phyloP scores from a whole-genome alignment of 1,140 invertebrate genomes.

The Sycobia sp. region DNA sequence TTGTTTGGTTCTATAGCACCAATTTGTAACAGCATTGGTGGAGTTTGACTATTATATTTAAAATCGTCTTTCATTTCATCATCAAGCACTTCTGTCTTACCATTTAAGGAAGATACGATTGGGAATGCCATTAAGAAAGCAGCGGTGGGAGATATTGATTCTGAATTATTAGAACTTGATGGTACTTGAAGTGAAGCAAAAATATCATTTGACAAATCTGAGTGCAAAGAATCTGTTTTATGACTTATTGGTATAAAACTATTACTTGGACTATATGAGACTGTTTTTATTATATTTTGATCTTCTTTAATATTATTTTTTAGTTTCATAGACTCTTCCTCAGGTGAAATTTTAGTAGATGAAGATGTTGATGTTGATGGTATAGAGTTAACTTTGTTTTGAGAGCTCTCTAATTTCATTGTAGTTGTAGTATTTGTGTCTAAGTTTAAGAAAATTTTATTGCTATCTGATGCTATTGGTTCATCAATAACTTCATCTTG shows the following conservation, averaged over 20 bases:
- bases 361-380: conserved; percentile 3
- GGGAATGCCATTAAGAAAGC: conserved; percentile 79
- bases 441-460: conserved; percentile 58
- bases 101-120: conserved; percentile 67
- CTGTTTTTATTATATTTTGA: conserved; percentile 55
- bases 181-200: conserved; percentile 72
- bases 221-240: conserved; percentile 65
- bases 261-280: conserved; percentile 60
- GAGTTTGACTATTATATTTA: conserved; percentile 63
- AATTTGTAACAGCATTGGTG: conserved; percentile 68
- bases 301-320: conserved; percentile 46
- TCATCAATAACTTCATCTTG: conserved; percentile 39
- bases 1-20: conserved; percentile 66
- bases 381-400: conserved; percentile 19
- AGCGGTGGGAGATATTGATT: conserved; percentile 76
- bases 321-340: conserved; percentile 38
- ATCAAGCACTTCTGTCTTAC: conserved; percentile 65
- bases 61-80: conserved; percentile 64
- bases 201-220: conserved; percentile 75
- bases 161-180: conserved; percentile 66
- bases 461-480: conserved; percentile 42
- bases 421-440: conserved; percentile 59
- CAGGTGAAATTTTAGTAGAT: conserved; percentile 3
- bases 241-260: conserved; percentile 62
- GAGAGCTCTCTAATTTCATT: conserved; percentile 48